phyloP scores from a whole-genome alignment of 2,797 vertebrate genomes.

The Sebastes jordani region DNA sequence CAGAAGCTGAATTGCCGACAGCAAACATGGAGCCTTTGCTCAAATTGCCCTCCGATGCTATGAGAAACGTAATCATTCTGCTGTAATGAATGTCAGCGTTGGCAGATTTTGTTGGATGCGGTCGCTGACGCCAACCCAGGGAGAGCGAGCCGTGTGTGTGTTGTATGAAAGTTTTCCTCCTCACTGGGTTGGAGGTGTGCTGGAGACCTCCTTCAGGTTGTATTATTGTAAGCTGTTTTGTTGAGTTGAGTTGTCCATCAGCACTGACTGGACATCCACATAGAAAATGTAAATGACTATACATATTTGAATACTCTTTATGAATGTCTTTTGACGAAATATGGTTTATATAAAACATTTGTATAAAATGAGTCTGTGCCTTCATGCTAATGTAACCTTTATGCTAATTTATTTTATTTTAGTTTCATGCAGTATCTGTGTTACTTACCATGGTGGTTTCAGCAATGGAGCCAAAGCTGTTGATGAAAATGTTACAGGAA shows the following conservation, averaged over 20 bases:
- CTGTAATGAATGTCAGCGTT: no score
- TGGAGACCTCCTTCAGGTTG: neutral
- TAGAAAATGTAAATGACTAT: neutral
- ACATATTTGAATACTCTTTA: neutral
- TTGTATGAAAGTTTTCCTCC: no score
- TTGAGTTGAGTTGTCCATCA: neutral
- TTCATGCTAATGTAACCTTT: neutral
- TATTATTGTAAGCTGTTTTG: neutral
- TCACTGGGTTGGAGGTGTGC: no score
- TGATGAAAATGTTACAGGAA: constrained; percentile 98
- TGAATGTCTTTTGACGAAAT: neutral
- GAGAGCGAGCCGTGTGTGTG: no score
- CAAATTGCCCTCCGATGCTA: no score
- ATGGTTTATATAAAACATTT: neutral
- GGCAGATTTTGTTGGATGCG: no score
- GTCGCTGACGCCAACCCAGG: no score
- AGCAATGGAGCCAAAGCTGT: constrained; percentile 98
- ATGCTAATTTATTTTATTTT: neutral
- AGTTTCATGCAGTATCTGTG: neutral
- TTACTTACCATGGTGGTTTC: constrained; percentile 96
- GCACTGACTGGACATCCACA: no score
- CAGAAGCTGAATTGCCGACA: no score
- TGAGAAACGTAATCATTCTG: no score
- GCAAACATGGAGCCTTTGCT: no score
- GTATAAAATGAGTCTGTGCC: neutral